Conservation (phyloP, 2,888 invertebrate genomes). For the Agonum fuliginosum region DNA sequence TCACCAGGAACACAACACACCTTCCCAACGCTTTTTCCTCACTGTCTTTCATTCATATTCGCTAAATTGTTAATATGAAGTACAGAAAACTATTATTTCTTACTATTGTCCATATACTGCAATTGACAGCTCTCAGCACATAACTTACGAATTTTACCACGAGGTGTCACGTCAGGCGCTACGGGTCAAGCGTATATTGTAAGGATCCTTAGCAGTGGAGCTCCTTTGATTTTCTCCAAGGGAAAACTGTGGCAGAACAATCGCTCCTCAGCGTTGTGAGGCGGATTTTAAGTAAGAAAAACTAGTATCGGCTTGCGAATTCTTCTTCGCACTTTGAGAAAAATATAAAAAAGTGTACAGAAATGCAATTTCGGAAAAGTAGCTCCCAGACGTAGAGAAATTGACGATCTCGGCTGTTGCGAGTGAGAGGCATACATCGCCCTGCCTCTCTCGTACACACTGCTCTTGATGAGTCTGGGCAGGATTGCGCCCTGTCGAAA, state of each 20-base stretch:
- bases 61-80: no score
- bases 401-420: constrained; percentile 65
- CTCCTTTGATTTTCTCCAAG: constrained; percentile 1
- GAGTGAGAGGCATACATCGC: constrained; percentile 47
- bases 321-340: constrained; percentile 61
- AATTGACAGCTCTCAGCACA: no score
- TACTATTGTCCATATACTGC: no score
- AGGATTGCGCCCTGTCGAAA: constrained; percentile 29
- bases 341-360: constrained; percentile 63
- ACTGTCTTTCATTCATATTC: no score
- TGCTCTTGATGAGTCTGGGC: background rate
- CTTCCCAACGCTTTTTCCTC: no score
- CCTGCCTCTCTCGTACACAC: background rate
- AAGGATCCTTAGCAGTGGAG: no score
- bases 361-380: constrained; percentile 64
- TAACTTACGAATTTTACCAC: no score
- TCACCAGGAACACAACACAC: no score
- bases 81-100: no score
- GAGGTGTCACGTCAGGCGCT: no score
- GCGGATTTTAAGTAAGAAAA: constrained; percentile 64
- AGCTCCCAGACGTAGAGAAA: constrained; percentile 65
- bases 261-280: constrained; percentile 28
- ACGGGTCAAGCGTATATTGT: no score
- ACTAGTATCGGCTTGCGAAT: constrained; percentile 63
- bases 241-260: constrained; percentile 26